phyloP scores from a whole-genome alignment of 2,113 vertebrate species.

The Nanorana parkeri region DNA sequence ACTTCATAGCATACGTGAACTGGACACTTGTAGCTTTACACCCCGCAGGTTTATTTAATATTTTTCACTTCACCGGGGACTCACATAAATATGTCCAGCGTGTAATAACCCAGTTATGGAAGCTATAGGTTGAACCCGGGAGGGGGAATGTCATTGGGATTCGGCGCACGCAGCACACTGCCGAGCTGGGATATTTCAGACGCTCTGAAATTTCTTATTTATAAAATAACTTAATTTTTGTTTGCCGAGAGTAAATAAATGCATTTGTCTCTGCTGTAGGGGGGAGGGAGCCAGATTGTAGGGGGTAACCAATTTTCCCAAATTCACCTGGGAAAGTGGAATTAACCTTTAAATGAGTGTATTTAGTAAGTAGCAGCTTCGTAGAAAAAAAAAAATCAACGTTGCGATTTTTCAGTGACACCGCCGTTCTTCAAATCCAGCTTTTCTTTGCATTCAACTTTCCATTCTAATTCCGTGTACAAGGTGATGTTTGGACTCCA shows the following conservation, averaged over 20 bases:
- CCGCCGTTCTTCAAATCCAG: not conserved
- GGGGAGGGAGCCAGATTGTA: too few relatives aligned
- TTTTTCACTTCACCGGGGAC: conserved; percentile 13
- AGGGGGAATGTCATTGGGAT: not conserved
- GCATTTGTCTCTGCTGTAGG: too few relatives aligned
- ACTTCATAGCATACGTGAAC: conserved; percentile 7
- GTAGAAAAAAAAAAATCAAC: too few relatives aligned
- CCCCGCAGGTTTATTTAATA: not conserved
- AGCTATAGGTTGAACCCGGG: not conserved
- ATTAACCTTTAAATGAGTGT: too few relatives aligned
- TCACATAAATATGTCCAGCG: conserved; percentile 1
- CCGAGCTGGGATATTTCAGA: too few relatives aligned
- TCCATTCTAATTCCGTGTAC: not conserved
- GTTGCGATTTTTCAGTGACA: too few relatives aligned
- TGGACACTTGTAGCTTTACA: conserved; percentile 25
- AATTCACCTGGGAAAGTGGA: too few relatives aligned
- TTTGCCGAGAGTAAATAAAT: too few relatives aligned
- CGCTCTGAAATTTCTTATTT: too few relatives aligned
- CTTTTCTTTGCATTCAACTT: conserved; percentile 1
- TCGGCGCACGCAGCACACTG: not conserved
- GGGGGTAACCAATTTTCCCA: too few relatives aligned
- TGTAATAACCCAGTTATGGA: not conserved
- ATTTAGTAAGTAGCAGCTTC: too few relatives aligned
- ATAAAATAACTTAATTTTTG: too few relatives aligned
- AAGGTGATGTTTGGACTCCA: not conserved